Evolutionary conservation across 2,113 vertebrate genomes (phyloP).

Genomic region (Xenopus borealis): DNA sequence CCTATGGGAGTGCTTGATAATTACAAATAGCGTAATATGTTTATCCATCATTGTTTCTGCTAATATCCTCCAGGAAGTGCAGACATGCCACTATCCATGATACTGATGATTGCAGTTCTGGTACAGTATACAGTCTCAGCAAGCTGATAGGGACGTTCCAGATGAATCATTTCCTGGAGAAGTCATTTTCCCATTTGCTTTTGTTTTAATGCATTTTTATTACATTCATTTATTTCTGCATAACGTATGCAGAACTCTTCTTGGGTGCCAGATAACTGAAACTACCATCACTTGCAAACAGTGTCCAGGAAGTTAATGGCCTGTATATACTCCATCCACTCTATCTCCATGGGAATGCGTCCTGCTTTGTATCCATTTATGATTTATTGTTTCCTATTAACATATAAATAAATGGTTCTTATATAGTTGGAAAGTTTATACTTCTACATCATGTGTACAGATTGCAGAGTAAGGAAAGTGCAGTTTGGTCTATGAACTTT

Average conservation of each 20-base stretch:
- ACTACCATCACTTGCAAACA: constrained; percentile 11
- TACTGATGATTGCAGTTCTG: constrained; percentile 35
- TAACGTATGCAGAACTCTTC: constrained; percentile 22
- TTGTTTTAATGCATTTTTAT: constrained; percentile 47
- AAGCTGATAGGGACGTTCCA: constrained; percentile 37
- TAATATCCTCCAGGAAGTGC: constrained; percentile 37
- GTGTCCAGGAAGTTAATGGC: constrained; percentile 38
- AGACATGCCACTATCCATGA: constrained; percentile 17
- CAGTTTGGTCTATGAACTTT: background rate
- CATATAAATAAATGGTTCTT: constrained; percentile 20
- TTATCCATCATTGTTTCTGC: constrained; percentile 9
- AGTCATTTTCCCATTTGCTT: constrained; percentile 44
- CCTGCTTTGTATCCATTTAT: constrained; percentile 3
- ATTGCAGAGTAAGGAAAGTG: background rate
- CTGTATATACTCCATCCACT: constrained; percentile 11
- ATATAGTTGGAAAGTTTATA: constrained; percentile 2
- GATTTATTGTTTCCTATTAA: constrained; percentile 40
- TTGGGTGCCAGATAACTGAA: constrained; percentile 19
- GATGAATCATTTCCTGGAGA: constrained; percentile 43
- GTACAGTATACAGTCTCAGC: constrained; percentile 34
- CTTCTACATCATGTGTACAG: background rate
- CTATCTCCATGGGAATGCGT: constrained; percentile 7
- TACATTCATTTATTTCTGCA: constrained; percentile 36
- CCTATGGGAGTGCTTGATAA: no score
- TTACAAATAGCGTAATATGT: constrained; percentile 17